Evolutionary conservation across 2,113 vertebrate species (phyloP).

Genomic region (Pterophyllum scalare): DNA sequence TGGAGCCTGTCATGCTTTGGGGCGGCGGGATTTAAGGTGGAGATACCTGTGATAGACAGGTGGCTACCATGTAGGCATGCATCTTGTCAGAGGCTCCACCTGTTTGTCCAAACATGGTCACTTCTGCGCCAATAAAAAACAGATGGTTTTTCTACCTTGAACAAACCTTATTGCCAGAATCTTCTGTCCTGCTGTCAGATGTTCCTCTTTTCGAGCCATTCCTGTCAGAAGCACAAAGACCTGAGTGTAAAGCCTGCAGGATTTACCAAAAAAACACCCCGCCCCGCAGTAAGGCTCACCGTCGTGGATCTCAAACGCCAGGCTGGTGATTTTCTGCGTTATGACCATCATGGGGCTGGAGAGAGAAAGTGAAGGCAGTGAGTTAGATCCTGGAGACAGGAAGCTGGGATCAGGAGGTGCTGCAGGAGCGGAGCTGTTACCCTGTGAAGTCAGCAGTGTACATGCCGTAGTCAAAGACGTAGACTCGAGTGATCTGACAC

Average conservation of each 20-base stretch:
- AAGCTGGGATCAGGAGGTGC: neutral
- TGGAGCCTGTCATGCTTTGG: neutral
- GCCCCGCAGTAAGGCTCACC: constrained; percentile 73
- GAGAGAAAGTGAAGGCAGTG: constrained; percentile 39
- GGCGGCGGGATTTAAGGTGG: neutral
- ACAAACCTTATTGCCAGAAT: constrained; percentile 90
- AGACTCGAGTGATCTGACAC: constrained; percentile 95
- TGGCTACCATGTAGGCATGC: neutral
- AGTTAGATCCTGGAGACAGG: neutral
- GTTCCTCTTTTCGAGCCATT: constrained; percentile 91
- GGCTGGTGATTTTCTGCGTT: constrained; percentile 96
- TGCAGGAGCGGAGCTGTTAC: constrained; percentile 74
- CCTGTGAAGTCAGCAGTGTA: constrained; percentile 97
- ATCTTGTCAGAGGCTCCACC: neutral
- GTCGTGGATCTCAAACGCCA: constrained; percentile 94
- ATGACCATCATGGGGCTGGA: constrained; percentile 96
- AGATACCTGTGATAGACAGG: neutral
- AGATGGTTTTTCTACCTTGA: neutral
- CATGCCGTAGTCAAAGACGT: constrained; percentile 96
- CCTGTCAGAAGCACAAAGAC: constrained; percentile 72
- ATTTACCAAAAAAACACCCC: neutral
- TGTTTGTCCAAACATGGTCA: neutral
- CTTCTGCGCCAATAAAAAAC: neutral
- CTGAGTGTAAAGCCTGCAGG: neutral
- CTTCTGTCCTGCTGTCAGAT: constrained; percentile 89